Evolutionary conservation across 2,113 vertebrate genomes (phyloP), one percentile per base, ranked within the genome.

Genomic region (Campylorhamphus procurvoides): DNA sequence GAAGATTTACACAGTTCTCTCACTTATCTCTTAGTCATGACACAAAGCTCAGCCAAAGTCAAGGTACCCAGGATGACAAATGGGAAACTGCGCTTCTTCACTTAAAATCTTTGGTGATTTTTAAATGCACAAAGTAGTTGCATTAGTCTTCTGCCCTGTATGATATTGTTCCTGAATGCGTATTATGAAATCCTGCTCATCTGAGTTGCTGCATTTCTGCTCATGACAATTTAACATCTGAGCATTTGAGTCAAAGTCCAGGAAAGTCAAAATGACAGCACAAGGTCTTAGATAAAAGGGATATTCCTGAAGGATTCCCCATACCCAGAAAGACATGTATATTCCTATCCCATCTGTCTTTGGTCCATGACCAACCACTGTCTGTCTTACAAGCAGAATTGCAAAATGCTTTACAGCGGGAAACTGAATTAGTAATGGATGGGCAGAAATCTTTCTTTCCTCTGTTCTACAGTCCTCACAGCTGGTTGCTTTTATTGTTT

Each of bases 401-500:
- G 46, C 75, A 84, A 84, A 84, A 94, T 60, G 64, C 35, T 89
- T 90, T 88, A 40, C 29, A 76, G 50, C 0, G 1, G 59, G 81
- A 83, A 82, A 95, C 37, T 25, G 27, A 87, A 55, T 66, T 33
- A 46, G 9, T 68, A 73, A 67, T 72, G 46, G 53, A 87, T 6
- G 10, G 49, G 39, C 25, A 93, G 53, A 96, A 79, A 73, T 76
- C 15, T 91, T 53, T 86, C 40, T 59, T 63, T 66, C 50, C 52
- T 84, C 35, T 33, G 39, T 72, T 87, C 31, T 50, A 18, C 40
- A 73, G 71, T 60, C 66, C 66, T 91, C 60, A 60, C 78, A 87
- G 44, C 15, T 94, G 67, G 72, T 82, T 64, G 37, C 14, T 87
- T 84, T 88, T 88, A 76, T 56, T 87, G 66, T 68, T 74, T 94